Evolutionary conservation across 35 echinoderm and acorn worm genomes (phyloP).

Genomic region (Ophiothrix spiculata): DNA sequence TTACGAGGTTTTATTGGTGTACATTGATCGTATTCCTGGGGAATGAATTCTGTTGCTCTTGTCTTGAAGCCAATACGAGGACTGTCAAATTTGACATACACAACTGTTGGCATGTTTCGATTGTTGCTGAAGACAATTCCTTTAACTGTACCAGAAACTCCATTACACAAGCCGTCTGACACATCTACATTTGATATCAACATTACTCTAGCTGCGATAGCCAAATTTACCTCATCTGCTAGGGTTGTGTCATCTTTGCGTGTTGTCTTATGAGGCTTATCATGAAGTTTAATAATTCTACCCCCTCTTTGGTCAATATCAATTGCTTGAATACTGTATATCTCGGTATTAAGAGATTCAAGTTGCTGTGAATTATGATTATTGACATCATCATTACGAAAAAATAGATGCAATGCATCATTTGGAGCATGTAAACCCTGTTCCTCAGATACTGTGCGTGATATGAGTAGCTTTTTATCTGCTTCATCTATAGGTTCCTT

Average conservation of each 20-base stretch:
- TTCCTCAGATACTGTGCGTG: neutral
- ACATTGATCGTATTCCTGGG: neutral
- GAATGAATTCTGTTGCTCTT: neutral
- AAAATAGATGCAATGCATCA: constrained; percentile 8
- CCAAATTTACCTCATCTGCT: constrained; percentile 5
- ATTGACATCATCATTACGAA: neutral
- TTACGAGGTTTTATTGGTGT: neutral
- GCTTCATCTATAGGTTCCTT: neutral
- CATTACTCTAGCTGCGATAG: constrained; percentile 56
- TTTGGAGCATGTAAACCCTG: neutral
- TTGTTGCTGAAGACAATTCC: constrained; percentile 17
- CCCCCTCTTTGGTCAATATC: neutral
- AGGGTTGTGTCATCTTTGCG: neutral
- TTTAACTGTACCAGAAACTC: constrained; percentile 43
- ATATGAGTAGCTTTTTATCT: neutral
- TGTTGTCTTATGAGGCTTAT: neutral
- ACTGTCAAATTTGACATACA: constrained; percentile 60
- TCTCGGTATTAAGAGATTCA: neutral
- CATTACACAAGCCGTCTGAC: constrained; percentile 69
- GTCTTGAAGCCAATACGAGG: constrained; percentile 19
- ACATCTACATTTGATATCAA: constrained; percentile 73
- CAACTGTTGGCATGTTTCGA: constrained; percentile 24
- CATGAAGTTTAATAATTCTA: neutral
- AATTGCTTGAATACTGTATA: neutral
- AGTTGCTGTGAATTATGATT: neutral